Evolutionary conservation across 2,888 invertebrate species (phyloP), one percentile per base, ranked within the genome.

Genomic region (Melanargia galathea): DNA sequence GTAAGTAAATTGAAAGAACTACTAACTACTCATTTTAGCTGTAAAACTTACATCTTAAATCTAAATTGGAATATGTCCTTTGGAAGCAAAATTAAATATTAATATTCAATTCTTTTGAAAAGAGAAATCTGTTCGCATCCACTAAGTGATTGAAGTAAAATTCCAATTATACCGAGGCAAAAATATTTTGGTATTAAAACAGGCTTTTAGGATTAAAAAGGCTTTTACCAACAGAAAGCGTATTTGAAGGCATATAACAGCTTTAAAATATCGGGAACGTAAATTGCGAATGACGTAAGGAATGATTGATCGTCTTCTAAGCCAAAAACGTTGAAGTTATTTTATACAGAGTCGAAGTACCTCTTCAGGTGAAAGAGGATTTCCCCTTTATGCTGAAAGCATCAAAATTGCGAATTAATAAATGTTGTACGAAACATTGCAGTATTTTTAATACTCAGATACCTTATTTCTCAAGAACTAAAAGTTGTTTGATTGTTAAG

Each of bases 281-380:
- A 48, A 48, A 48, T 48, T 48, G 46, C 2, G 13, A 48, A 13
- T 48, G 46, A 48, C n/a, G 46, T 48, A 48, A 24, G 24, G 24
- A 45, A 7, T 48, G 46, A 48, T 46, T 46, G 46, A 13, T 24
- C 13, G 24, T 24, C 6, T 48, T 24, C n/a, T 48, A 24, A 48
- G 46, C 46, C 13, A 48, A 24, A 48, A 48, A 24, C 24, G n/a
- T 45, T 45, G 10, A 20, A 6, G n/a, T 40, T 40, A 13, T 16
- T 3, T 16, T n/a, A 6, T 18, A 7, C 10, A 18, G 2, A 13
- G 40, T 40, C 6, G 30, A 45, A 45, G 45, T 45, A 20, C 20
- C 13, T 13, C 35, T 30, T 45, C 18, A 45, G 18, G 45, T 18
- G 8, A 35, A 35, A 35, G 13, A 0, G 35, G 35, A 13, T 13